Evolutionary conservation across 2,113 vertebrate species (phyloP).

Genomic region (Irena cyanogastra): DNA sequence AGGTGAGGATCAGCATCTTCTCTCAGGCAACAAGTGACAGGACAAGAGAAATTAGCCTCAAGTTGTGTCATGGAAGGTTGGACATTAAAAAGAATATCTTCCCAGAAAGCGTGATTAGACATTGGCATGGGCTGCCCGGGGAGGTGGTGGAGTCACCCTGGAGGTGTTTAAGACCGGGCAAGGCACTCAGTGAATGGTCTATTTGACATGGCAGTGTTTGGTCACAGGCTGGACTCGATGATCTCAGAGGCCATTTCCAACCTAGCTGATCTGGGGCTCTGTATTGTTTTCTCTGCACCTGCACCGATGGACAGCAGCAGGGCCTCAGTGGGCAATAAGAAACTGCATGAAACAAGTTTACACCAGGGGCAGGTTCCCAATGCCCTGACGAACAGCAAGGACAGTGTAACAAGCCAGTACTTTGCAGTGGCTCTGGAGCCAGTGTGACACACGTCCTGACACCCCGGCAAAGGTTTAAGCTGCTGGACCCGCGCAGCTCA

Average conservation of each 20-base stretch:
- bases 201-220: rapidly evolving
- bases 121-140: too few relatives aligned
- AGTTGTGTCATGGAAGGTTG: neutral
- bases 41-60: neutral
- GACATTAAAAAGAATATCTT: neutral
- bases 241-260: neutral
- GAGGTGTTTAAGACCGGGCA: neutral
- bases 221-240: neutral
- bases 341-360: rapidly evolving
- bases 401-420: rapidly evolving
- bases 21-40: neutral
- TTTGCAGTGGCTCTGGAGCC: neutral
- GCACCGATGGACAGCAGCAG: rapidly evolving
- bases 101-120: neutral
- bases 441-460: neutral
- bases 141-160: neutral
- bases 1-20: neutral
- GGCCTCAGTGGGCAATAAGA: rapidly evolving
- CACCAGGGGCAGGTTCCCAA: rapidly evolving
- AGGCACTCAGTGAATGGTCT: neutral
- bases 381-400: neutral
- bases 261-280: too few relatives aligned
- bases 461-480: too few relatives aligned
- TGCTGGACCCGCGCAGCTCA: rapidly evolving
- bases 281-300: rapidly evolving